phyloP scores from a whole-genome alignment of 2,113 vertebrate genomes.

The Cynocephalus volans region DNA sequence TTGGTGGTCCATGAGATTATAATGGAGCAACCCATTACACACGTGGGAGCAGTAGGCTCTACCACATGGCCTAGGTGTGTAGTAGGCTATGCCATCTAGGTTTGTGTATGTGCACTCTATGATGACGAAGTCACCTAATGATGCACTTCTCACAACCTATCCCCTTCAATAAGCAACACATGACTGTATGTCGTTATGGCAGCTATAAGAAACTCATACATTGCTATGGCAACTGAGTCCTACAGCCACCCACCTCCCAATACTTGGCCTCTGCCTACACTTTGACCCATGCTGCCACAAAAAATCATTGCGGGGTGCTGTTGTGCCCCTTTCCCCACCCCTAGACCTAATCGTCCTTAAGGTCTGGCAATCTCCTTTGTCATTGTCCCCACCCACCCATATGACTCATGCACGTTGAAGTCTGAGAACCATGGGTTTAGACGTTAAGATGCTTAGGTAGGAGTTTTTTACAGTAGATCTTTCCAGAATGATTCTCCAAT shows the following conservation, averaged over 20 bases:
- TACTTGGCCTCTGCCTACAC: no score
- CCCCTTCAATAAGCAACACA: no score
- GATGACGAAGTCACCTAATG: no score
- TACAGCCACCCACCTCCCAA: background rate
- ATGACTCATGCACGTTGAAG: background rate
- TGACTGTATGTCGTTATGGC: no score
- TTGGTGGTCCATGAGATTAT: no score
- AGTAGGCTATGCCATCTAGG: no score
- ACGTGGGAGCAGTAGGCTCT: no score
- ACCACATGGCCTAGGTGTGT: no score
- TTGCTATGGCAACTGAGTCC: background rate
- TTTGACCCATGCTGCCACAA: background rate
- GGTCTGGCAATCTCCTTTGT: background rate
- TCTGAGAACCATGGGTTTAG: background rate
- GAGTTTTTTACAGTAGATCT: background rate
- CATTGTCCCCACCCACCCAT: background rate
- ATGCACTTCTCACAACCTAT: no score
- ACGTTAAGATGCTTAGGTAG: background rate
- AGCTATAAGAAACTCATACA: background rate
- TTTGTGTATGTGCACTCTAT: no score
- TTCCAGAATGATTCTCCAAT: background rate
- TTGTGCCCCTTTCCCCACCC: fast-evolving
- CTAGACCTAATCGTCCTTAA: background rate
- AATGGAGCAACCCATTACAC: no score
- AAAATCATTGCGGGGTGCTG: background rate